Base-by-base conservation (phyloP, 2,113 vertebrate genomes). In the Raja brachyura region DNA sequence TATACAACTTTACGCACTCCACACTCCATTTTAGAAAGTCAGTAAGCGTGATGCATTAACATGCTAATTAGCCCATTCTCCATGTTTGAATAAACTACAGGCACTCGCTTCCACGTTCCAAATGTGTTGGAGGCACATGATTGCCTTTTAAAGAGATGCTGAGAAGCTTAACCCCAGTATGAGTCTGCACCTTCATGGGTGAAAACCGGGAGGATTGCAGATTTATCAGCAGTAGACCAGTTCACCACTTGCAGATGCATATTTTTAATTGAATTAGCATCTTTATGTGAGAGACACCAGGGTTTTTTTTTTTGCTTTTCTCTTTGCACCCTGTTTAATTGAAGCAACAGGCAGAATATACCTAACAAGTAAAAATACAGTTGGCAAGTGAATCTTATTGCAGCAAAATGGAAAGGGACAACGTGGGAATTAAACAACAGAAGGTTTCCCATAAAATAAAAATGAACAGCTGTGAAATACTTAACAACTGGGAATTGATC, bases 381-480 rank as follows among this genome's bases (percentile, higher is more conserved):
- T 92, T 92, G 90, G 90, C 90, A 54, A 4, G 48, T 92, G 90
- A 73, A 13, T 73, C 39, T 16, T 74, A 25, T 16, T 92, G 66
- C 68, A 74, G 3, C 90, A 74, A 68, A 92, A 92, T 92, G 33
- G 39, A 48, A 92, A 92, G 68, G 39, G 90, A 92, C 90, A 92
- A 73, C 73, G 90, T 92, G 90, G 88, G 66, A 92, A 70, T 92
- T 92, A 92, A 92, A 73, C 90, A 92, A 92, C 90, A 92, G 90
- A 92, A 92, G 90, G 90, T 92, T 92, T 92, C 90, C 90, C 66
- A 92, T 92, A 73, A 92, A 92, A 92, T 92, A 92, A 73, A 92
- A 92, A 73, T 73, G 90, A 92, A 74, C 90, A 92, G 90, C 90
- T 92, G 90, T 92, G 90, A 92, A 73, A 92, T 74, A 74, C 90